Base-by-base conservation (phyloP, 2,797 vertebrate species). In the Phyllotis vaccarum region DNA sequence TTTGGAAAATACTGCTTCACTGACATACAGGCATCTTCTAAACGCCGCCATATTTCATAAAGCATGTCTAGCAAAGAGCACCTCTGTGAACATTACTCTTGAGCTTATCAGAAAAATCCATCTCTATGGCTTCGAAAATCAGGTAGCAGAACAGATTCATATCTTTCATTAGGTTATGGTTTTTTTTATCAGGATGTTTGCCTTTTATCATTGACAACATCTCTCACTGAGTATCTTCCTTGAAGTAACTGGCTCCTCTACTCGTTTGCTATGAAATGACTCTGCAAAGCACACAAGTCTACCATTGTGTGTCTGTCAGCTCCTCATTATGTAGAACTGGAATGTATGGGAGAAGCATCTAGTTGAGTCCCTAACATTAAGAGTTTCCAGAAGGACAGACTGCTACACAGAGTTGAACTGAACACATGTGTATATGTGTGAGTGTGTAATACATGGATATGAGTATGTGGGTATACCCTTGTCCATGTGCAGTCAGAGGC, bases 31-130 rank as follows among this genome's bases (percentile, higher is more conserved):
- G 83, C 24, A 93, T 66, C 89, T 90, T 14, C 19, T 27, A 81
- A 95, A 96, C 81, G 49, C 60, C 9, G 3, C 64, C 66, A n/a
- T 54, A 80, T 75, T 89, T 95, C 86, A 95, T 75, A 90, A 86
- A 79, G 76, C n/a, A 37, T 17, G 29, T 58, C 46, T 72, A n/a
- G 46, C 72, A 80, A 43, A 66, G 56, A 19, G 24, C 9, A 19
- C 17, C 31, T 82, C 66, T 40, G 49, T 64, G 92, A 54, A 58
- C 62, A 83, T 83, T 12, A 43, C 27, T 27, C 43, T 27, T 40
- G 88, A 89, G 37, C 12, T 89, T 89, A 89, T 52, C 78, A 85
- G 27, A 85, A 91, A 88, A 94, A 13, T 54, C 58, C 34, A 34
- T 91, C 37, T 82, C 60, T 27, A 66, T 2, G 19, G 54, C 82